phyloP scores from a whole-genome alignment of 2,888 invertebrate genomes.

The Sthenelais limicola region DNA sequence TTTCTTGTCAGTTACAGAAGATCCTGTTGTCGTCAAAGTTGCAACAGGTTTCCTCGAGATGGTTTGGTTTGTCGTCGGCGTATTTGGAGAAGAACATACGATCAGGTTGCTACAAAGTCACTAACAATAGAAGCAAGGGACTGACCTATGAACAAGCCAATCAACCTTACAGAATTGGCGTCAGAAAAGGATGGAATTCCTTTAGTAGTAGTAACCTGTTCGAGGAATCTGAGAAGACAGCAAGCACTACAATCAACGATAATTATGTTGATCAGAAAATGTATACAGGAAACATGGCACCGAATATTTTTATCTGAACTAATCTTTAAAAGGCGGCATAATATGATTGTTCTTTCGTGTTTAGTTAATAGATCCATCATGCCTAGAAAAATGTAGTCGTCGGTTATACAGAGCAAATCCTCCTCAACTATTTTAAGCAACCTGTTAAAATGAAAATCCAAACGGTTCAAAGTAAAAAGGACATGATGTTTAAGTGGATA shows the following conservation, averaged over 20 bases:
- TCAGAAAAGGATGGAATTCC: conserved; percentile 74
- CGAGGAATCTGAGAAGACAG: conserved; percentile 81
- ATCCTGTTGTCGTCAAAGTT: no score
- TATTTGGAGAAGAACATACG: conserved; percentile 52
- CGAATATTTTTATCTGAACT: conserved; percentile 82
- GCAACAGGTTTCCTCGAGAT: no score
- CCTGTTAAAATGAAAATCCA: conserved; percentile 95
- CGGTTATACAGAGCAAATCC: conserved; percentile 94
- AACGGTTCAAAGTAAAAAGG: conserved; percentile 83
- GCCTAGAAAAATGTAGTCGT: conserved; percentile 88
- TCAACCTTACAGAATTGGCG: conserved; percentile 72
- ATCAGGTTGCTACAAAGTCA: conserved; percentile 64
- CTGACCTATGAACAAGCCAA: conserved; percentile 74
- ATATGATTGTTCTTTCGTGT: conserved; percentile 73
- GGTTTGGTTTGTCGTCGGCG: no score
- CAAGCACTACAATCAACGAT: conserved; percentile 92
- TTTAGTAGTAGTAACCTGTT: conserved; percentile 78
- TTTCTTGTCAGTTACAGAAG: no score
- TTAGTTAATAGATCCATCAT: conserved; percentile 51
- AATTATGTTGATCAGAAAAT: conserved; percentile 92
- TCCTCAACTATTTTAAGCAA: conserved; percentile 93
- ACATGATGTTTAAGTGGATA: conserved; percentile 93
- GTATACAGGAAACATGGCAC: conserved; percentile 94
- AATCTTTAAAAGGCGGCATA: conserved; percentile 95
- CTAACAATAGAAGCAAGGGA: conserved; percentile 61